Evolutionary conservation across 2,797 vertebrate species (phyloP), one percentile per base, ranked within the genome.

Genomic region (Nasua narica): DNA sequence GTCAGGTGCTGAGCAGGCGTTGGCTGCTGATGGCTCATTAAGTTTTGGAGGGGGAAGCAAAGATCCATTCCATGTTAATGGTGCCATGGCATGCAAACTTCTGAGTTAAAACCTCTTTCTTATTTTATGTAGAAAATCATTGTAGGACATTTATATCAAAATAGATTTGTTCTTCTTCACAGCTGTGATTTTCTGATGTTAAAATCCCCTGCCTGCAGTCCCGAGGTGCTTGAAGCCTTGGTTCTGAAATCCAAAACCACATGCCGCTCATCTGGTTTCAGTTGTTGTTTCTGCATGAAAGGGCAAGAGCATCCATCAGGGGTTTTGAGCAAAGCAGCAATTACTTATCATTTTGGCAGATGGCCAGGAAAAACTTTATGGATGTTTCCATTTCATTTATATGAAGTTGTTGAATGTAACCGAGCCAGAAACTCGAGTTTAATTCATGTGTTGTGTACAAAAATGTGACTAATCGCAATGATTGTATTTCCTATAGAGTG

Each of bases 201-300:
- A 92, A 78, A 77, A 81, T 43, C 27, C 15, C 43, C 19, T 27
- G 87, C 29, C 93, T 90, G 2, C 1, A 79, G 19, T 86, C n/a
- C 72, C 12, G 3, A 86, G 32, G 88, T 86, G n/a, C 67, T 92
- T 83, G 77, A 69, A 96, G 90, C 65, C 27, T 52, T 70, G 72
- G 52, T 72, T 86, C 82, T 48, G 85, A 94, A 82, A 94, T 92
- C 43, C n/a, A 27, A 92, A 96, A 46, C 82, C 85, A 96, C 87
- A 89, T 77, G 46, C 5, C 50, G 69, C 76, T 87, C 69, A 67
- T 95, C 60, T 90, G 90, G 67, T 85, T 92, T 92, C 48, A 50
- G 48, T 72, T 89, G 35, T 84, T 54, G 86, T 93, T 95, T 92
- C 82, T 37, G 25, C 48, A 32, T 54, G 90, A 96, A 92, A 70